Percentiles rank a stretch among this genome's conserved stretches.
Conservation (phyloP, 2,888 invertebrate species). For the Catocala nupta region DNA sequence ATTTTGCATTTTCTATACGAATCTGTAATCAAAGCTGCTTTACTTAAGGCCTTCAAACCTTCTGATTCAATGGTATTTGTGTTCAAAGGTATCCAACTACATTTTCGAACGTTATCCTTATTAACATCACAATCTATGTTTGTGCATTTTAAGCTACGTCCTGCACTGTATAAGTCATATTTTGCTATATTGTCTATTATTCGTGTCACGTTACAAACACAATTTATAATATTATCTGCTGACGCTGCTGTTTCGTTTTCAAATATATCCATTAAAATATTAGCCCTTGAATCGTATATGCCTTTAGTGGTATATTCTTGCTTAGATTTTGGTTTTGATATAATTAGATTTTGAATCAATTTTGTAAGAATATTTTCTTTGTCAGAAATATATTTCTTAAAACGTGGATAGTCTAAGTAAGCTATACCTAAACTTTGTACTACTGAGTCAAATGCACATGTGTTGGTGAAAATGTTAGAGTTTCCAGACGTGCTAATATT, state of each 20-base stretch:
- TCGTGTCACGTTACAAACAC: constrained; percentile 16
- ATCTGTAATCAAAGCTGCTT: constrained; percentile 12
- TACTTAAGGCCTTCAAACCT: constrained; percentile 14
- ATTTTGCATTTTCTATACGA: constrained; percentile 12
- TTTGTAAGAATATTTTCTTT: constrained; percentile 16
- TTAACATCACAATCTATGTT: constrained; percentile 18
- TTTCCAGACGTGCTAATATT: constrained; percentile 17
- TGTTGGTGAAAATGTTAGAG: constrained; percentile 19
- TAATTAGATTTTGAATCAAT: constrained; percentile 19
- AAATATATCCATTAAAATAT: constrained; percentile 16
- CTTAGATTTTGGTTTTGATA: constrained; percentile 16
- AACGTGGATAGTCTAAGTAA: constrained; percentile 14
- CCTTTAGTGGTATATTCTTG: constrained; percentile 12
- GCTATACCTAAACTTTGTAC: constrained; percentile 18
- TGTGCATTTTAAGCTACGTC: constrained; percentile 18
- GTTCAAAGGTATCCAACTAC: constrained; percentile 20
- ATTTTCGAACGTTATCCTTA: constrained; percentile 15
- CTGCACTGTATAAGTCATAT: constrained; percentile 16
- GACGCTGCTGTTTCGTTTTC: constrained; percentile 11
- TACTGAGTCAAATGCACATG: constrained; percentile 19
- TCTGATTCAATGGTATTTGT: constrained; percentile 12
- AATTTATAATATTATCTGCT: constrained; percentile 12
- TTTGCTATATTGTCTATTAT: constrained; percentile 15
- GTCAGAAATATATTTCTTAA: constrained; percentile 12
- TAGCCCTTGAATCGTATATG: constrained; percentile 17